Percentiles rank a stretch among this genome's conserved stretches.
phyloP scores from a whole-genome alignment of 2,113 vertebrate genomes.

The Pleuronectes platessa region DNA sequence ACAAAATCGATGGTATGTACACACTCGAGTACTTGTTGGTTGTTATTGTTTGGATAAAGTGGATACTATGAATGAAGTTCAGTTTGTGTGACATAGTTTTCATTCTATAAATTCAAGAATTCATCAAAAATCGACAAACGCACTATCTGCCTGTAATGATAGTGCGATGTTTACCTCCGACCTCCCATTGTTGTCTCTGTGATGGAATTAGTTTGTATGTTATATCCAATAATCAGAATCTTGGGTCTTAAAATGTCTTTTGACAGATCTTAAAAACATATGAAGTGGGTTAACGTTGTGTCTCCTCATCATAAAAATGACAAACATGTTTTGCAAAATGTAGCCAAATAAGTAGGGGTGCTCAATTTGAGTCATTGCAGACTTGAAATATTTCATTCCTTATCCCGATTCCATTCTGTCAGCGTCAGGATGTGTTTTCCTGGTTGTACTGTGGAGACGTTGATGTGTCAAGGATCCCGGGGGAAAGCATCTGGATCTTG shows the following conservation, averaged over 20 bases:
- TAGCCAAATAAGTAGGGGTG: too few relatives aligned
- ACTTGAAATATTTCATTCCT: background rate
- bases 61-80: background rate
- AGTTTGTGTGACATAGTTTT: background rate
- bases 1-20: slow-evolving; percentile 98
- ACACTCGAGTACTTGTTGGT: background rate
- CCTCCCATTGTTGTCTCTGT: too few relatives aligned
- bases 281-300: too few relatives aligned
- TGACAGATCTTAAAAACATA: too few relatives aligned
- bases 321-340: too few relatives aligned
- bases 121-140: too few relatives aligned
- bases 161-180: too few relatives aligned
- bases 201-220: too few relatives aligned
- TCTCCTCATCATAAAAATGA: too few relatives aligned
- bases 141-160: background rate
- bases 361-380: background rate
- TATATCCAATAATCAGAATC: too few relatives aligned
- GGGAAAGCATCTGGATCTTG: background rate
- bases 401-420: background rate
- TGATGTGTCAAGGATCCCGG: background rate
- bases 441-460: background rate
- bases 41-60: background rate
- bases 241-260: too few relatives aligned
- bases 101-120: too few relatives aligned
- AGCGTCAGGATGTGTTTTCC: background rate